phyloP scores from a whole-genome alignment of 2,113 vertebrate species.

The Osmerus eperlanus region DNA sequence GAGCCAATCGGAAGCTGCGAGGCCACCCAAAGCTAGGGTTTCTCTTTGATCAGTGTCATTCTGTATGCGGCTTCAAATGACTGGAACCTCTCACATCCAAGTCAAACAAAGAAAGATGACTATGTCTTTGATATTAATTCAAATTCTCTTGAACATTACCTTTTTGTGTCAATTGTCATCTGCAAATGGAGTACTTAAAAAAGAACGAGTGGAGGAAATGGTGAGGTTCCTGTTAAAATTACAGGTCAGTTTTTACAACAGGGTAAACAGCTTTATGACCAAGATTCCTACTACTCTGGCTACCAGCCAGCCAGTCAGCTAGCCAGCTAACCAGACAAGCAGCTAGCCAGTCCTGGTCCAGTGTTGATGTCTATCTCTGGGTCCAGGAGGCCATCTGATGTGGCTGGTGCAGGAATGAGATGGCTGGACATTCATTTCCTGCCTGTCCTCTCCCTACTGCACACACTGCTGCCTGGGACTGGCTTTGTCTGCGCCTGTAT shows the following conservation, averaged over 20 bases:
- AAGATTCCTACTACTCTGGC: no score
- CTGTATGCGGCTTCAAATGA: conserved; percentile 2
- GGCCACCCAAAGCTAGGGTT: conserved; percentile 10
- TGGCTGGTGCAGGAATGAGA: neutral
- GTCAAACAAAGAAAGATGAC: conserved; percentile 3
- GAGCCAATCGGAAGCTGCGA: conserved; percentile 15
- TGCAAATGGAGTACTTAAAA: no score
- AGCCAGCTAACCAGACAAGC: neutral
- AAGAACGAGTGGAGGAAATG: no score
- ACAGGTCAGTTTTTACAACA: no score
- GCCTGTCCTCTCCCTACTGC: neutral
- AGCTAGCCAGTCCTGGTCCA: neutral
- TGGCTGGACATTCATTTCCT: conserved; percentile 14
- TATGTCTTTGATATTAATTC: neutral
- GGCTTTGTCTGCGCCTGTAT: no score
- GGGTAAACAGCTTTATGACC: no score
- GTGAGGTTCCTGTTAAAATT: no score
- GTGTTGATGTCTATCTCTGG: no score
- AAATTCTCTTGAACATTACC: no score
- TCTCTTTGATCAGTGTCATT: neutral
- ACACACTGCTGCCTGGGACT: neutral
- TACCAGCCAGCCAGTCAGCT: neutral
- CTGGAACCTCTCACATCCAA: neutral
- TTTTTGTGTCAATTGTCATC: no score
- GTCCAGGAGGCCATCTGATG: no score